phyloP scores from a whole-genome alignment of 2,797 vertebrate genomes.

The Myiotriccus ornatus region DNA sequence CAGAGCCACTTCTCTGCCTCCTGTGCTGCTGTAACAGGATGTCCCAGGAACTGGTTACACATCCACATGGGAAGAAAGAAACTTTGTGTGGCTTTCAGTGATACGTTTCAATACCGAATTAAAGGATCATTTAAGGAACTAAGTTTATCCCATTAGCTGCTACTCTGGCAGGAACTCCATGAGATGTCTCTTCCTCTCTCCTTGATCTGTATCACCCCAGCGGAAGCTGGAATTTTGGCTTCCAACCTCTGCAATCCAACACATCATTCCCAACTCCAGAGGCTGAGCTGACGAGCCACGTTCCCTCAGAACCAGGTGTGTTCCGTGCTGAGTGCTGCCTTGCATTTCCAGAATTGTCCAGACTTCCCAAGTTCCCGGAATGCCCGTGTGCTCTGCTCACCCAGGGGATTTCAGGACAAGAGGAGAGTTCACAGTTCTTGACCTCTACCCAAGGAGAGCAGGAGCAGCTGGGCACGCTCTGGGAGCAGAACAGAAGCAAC shows the following conservation, averaged over 20 bases:
- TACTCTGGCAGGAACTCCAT: background rate
- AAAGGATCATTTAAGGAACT: background rate
- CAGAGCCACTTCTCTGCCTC: background rate
- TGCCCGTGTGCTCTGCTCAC: background rate
- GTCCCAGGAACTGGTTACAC: background rate
- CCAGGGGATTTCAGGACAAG: background rate
- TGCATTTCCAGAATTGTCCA: background rate
- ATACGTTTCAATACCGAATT: background rate
- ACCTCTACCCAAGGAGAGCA: background rate
- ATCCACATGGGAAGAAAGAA: background rate
- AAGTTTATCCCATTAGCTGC: background rate
- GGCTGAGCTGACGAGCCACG: background rate
- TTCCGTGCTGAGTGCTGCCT: background rate
- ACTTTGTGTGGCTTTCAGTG: background rate
- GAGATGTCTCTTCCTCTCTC: background rate
- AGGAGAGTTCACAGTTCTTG: background rate
- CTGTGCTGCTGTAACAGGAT: background rate
- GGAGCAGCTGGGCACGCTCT: background rate
- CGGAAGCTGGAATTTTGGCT: background rate
- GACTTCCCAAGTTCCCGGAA: background rate
- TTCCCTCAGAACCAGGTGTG: background rate
- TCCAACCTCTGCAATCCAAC: background rate
- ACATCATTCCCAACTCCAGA: background rate
- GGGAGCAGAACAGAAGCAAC: background rate
- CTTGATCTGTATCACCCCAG: background rate